Evolutionary conservation across 2,888 invertebrate genomes (phyloP), one percentile per base, ranked within the genome.

Genomic region (Sarcophaga rosellei): DNA sequence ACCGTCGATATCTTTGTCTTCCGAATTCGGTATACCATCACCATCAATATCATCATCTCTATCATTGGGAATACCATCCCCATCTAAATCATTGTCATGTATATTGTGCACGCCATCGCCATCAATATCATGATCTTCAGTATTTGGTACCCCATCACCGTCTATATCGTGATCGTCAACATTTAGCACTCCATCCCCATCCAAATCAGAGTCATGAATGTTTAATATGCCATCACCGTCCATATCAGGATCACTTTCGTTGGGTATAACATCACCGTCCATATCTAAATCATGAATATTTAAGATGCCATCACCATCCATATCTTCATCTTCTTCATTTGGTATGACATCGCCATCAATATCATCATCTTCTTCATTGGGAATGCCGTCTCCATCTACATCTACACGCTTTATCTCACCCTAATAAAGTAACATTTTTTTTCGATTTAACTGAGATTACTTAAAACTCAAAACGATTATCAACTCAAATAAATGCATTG

Each of bases 121-220:
- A 66, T 88, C 89, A 74, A 90, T 90, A 86, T 88, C 90, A 35
- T 88, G 88, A 72, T 91, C 90, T 73, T 90, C 85, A 77, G 92
- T 92, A 77, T 91, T 88, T 11, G 76, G 81, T 25, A 89, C 76
- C 87, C 89, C 89, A 76, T 92, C 89, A 75, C 90, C 89, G 63
- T 88, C 90, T 88, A 91, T 91, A 70, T 89, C 91, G 23, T 88
- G 88, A 68, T 91, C 89, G 75, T 93, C 92, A 89, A 89, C 92
- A 77, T 95, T 95, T 35, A 94, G 94, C 66, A 91, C 90, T 44
- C 94, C 93, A 86, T 94, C 94, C 89, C 93, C 93, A 88, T 93
- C 93, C 69, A 91, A 89, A 68, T 85, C 85, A 3, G 78, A 68
- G 35, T 87, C 88, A 23, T 87, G 82, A 59, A 88, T 88, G 25